A percentile compares a stretch with the other conserved stretches of the same genome.
These are phyloP conservation scores for Leguminivora glycinivorella DNA, from an alignment of 1,140 invertebrate genomes.

Conservation along the genomic window DNA sequence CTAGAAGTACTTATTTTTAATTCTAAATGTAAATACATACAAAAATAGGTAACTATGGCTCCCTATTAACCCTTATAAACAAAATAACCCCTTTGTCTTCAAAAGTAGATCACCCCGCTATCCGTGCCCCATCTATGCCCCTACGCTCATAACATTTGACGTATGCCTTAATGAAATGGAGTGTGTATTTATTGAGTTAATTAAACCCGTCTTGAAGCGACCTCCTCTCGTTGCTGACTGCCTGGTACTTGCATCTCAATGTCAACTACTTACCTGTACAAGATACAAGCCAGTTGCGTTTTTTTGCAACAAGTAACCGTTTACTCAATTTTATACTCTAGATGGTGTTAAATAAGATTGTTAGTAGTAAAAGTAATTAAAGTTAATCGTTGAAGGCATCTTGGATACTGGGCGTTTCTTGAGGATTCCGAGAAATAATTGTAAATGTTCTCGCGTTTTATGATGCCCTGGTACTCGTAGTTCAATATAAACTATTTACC, in stretches of 20 bases:
- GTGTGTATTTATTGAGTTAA: conserved; percentile 77
- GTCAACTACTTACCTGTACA: conserved; percentile 18
- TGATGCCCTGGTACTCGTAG: conserved; percentile 16
- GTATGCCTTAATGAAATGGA: conserved; percentile 75
- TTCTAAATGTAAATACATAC: too few species aligned
- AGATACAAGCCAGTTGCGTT: not conserved
- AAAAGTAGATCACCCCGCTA: not conserved
- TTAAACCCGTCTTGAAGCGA: conserved; percentile 63
- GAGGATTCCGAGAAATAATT: not conserved
- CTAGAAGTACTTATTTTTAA: too few species aligned
- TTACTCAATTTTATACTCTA: not conserved
- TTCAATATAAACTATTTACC: conserved; percentile 15
- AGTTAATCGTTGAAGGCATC: not conserved
- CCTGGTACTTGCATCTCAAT: conserved; percentile 23
- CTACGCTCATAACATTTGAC: conserved; percentile 66
- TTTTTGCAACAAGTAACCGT: not conserved
- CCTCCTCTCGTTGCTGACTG: conserved; percentile 15
- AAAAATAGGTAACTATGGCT: not conserved
- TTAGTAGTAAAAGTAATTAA: not conserved
- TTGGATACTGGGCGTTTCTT: conserved; percentile 4
- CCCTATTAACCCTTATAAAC: not conserved
- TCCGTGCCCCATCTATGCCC: conserved; percentile 15
- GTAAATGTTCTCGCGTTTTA: not conserved
- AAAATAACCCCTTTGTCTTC: conserved; percentile 7
- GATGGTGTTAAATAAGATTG: not conserved